Evolutionary conservation across 2,888 invertebrate genomes (phyloP), one percentile per base, ranked within the genome.

Genomic region (Epinotia bilunana): DNA sequence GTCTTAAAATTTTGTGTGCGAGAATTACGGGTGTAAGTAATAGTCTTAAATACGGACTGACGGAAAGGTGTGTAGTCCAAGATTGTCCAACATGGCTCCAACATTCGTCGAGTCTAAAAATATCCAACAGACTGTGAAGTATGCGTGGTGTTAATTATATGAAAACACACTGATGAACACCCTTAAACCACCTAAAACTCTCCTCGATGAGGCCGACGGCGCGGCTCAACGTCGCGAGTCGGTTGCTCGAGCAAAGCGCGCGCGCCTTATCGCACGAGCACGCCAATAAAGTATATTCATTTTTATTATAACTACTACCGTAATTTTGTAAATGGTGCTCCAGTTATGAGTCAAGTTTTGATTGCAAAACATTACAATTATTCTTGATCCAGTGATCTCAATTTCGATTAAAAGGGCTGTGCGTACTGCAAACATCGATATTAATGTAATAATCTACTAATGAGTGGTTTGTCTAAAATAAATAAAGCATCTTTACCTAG

Each of bases 301-400:
- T 49, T 53, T 60, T 55, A 60, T 60, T 55, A 60, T 64, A 23
- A 53, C 49, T 55, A 43, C 13, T 49, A 74, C 33, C 23, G 72
- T 16, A 67, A 61, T 67, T 64, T 63, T 55, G n/a, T 70, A 23
- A 70, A 70, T 70, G 49, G 58, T 7, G 63, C 20, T 74, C 74
- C 64, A 53, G 16, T 74, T 53, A 43, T 58, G 43, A 67, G 6
- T 67, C 55, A 63, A 58, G 77, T 80, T 79, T 81, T 79, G 80
- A 82, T 85, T 84, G 83, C 86, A 83, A 85, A 84, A 82, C 78
- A 76, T 81, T 80, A 78, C 78, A 78, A 77, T 82, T 78, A 80
- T 84, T 81, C 79, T 72, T 79, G 80, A 80, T 77, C 78, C 82
- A 82, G 80, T 81, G 84, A 79, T 82, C 83, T 80, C 80, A 79